Conservation (phyloP, 2,113 vertebrate species). For the Mionectes macconnelli region DNA sequence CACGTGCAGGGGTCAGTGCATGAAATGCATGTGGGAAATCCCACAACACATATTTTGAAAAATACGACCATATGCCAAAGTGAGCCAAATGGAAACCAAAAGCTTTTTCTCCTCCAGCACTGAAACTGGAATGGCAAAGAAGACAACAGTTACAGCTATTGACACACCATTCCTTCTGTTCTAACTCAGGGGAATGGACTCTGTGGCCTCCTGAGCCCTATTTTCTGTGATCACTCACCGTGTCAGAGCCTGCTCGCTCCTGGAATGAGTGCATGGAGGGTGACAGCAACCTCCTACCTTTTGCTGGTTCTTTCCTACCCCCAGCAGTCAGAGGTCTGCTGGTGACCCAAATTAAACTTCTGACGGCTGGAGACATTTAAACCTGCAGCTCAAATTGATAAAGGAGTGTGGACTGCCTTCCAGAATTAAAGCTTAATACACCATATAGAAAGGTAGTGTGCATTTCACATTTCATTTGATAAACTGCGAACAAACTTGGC, state of each 20-base stretch:
- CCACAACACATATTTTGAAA: not conserved
- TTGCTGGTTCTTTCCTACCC: not conserved
- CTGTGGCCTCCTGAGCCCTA: not conserved
- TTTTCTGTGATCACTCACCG: not conserved
- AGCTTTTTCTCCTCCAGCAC: not conserved
- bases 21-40: not conserved
- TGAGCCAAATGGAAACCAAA: not conserved
- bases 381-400: not conserved
- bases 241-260: not conserved
- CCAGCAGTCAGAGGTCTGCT: not conserved
- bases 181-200: not conserved
- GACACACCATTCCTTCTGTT: not conserved
- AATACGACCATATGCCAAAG: not conserved
- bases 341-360: not conserved
- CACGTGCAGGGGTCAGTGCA: accelerated
- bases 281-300: not conserved
- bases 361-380: not conserved
- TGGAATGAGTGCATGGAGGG: accelerated
- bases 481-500: constrained; percentile 22
- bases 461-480: not conserved
- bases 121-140: not conserved
- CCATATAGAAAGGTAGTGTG: not conserved
- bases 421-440: not conserved
- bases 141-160: accelerated
- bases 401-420: not conserved